Conservation (phyloP, 2,888 invertebrate species). For the Xanthorhoe spadicearia region DNA sequence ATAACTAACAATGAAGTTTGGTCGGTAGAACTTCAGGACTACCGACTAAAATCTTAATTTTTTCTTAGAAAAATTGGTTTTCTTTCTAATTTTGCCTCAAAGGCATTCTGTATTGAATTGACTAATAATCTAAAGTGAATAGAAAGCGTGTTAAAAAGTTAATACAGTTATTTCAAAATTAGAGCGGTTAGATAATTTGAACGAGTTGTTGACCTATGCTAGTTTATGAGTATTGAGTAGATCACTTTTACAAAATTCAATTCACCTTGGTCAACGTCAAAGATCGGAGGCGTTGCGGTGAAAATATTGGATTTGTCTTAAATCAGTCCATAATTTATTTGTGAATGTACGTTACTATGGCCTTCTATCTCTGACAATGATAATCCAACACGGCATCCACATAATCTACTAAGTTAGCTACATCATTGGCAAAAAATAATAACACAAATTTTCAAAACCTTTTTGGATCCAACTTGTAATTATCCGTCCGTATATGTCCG, state of each 20-base stretch:
- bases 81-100: no score
- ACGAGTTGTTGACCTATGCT: constrained; percentile 7
- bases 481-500: not conserved
- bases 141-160: no score
- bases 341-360: not conserved
- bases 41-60: no score
- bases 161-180: no score
- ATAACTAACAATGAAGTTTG: no score
- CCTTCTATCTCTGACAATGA: constrained; percentile 35
- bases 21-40: no score
- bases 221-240: constrained; percentile 18
- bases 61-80: no score
- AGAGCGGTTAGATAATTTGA: not conserved
- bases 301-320: not conserved
- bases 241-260: constrained; percentile 33
- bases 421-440: constrained; percentile 35
- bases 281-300: constrained; percentile 21
- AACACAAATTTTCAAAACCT: not conserved
- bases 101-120: no score
- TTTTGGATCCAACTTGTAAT: not conserved
- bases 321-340: not conserved
- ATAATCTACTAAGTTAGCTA: constrained; percentile 34
- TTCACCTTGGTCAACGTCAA: constrained; percentile 34
- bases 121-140: no score
- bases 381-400: constrained; percentile 32